Evolutionary conservation across 2,888 invertebrate species (phyloP).

Genomic region (Buathra laborator): DNA sequence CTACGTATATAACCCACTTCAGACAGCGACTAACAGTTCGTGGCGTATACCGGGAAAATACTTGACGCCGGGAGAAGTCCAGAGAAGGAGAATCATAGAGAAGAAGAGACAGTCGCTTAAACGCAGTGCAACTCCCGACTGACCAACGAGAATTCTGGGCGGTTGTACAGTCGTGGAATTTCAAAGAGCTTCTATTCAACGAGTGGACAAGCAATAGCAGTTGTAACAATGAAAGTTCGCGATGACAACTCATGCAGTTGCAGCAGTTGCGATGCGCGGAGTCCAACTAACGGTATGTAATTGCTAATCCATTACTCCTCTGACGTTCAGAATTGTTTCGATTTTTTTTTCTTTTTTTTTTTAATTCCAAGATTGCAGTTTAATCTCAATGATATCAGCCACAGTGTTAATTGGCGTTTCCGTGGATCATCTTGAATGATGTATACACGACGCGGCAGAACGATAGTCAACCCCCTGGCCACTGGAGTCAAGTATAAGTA

Average conservation of each 20-base stretch:
- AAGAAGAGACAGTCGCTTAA: constrained; percentile 5
- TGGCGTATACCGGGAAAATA: constrained; percentile 21
- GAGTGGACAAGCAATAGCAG: constrained; percentile 30
- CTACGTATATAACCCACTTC: constrained; percentile 5
- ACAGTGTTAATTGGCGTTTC: neutral
- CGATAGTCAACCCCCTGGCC: neutral
- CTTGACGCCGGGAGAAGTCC: constrained; percentile 25
- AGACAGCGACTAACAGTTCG: neutral
- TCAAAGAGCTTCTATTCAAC: neutral
- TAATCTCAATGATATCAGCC: neutral
- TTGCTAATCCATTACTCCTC: constrained; percentile 35
- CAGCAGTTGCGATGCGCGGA: neutral
- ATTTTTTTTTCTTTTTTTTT: neutral
- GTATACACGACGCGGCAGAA: neutral
- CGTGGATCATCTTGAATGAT: neutral
- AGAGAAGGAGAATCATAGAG: neutral
- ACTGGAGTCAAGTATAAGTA: constrained; percentile 6
- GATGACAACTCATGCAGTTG: neutral
- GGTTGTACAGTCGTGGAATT: neutral
- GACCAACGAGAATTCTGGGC: neutral
- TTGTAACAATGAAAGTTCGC: constrained; percentile 47
- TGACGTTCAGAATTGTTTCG: neutral
- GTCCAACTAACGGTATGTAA: constrained; percentile 28
- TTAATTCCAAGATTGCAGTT: neutral
- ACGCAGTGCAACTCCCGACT: constrained; percentile 15